Evolutionary conservation across 1,140 invertebrate genomes (phyloP), one percentile per base, ranked within the genome.

Genomic region (Batillaria attramentaria): DNA sequence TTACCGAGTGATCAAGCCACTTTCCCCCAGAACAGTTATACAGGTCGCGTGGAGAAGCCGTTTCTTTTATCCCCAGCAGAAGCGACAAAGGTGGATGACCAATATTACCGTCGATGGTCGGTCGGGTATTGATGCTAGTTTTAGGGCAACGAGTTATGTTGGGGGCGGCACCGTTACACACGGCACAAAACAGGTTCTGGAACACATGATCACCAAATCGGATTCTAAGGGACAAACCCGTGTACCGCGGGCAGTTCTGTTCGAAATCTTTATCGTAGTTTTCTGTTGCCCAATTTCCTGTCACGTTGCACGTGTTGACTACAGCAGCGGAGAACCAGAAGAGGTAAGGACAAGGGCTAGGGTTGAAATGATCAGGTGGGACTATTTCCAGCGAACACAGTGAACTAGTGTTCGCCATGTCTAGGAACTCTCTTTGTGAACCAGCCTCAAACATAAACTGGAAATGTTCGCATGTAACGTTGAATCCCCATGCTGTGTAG

Each of bases 111-210:
- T n/a, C n/a, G n/a, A n/a, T n/a, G n/a, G n/a, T n/a, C n/a, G n/a
- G n/a, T n/a, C n/a, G n/a, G n/a, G n/a, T n/a, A n/a, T n/a, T n/a
- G n/a, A n/a, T n/a, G n/a, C n/a, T n/a, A n/a, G n/a, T n/a, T n/a
- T n/a, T n/a, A n/a, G n/a, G n/a, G n/a, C n/a, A n/a, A n/a, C n/a
- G n/a, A n/a, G n/a, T n/a, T 50, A 24, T 50, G 10, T 10, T 24
- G 10, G 46, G 46, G 10, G 10, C 20, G 20, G 31, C 57, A n/a
- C 57, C 57, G 57, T 60, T 60, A 24, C 57, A 60, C 57, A 60
- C 24, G 57, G 57, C 57, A 24, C 57, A 60, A 28, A 60, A 60
- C 57, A 60, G 57, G 57, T 60, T 60, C 57, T 60, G 57, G 57
- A 60, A 60, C n/a, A n/a, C 57, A 5, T 60, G 5, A 28, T 6